A percentile compares a stretch with the other conserved stretches of the same genome.
These are phyloP conservation scores for Corticium candelabrum DNA, from an alignment of 37 sponge, comb jelly and placozoan species.

Conservation along the genomic window DNA sequence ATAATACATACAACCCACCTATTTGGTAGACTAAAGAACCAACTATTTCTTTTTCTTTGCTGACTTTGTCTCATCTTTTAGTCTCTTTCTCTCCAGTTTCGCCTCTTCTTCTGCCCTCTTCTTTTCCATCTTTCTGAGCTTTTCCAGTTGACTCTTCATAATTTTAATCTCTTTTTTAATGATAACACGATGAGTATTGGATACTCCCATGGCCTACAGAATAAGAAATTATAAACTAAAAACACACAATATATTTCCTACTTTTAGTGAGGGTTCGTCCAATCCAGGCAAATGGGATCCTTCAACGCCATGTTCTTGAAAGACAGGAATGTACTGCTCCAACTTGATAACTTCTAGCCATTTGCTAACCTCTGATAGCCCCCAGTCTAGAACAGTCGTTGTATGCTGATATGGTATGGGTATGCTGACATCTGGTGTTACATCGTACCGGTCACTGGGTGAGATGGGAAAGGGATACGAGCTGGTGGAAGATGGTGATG, in stretches of 20 bases:
- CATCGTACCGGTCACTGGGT: too few relatives aligned
- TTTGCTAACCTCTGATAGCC: not conserved
- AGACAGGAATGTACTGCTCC: not conserved
- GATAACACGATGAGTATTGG: not conserved
- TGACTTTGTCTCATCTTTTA: not conserved
- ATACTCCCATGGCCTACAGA: not conserved
- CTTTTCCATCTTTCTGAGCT: not conserved
- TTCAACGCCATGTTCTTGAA: not conserved
- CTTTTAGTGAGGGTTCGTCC: not conserved
- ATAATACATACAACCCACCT: too few relatives aligned
- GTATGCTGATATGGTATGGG: too few relatives aligned
- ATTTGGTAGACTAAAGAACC: not conserved
- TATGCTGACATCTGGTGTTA: too few relatives aligned
- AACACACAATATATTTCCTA: not conserved
- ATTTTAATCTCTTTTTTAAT: not conserved
- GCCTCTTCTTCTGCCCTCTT: not conserved
- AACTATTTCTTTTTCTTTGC: not conserved
- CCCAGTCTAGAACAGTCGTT: too few relatives aligned
- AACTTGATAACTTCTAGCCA: not conserved
- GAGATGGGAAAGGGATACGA: too few relatives aligned
- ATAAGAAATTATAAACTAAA: not conserved
- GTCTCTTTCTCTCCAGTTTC: not conserved
- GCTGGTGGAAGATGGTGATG: too few relatives aligned
- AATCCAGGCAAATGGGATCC: not conserved
- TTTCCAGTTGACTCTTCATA: not conserved